These are phyloP conservation scores for Phalanger gymnotis DNA, from an alignment of 2,797 vertebrate species.

Conservation along the genomic window DNA sequence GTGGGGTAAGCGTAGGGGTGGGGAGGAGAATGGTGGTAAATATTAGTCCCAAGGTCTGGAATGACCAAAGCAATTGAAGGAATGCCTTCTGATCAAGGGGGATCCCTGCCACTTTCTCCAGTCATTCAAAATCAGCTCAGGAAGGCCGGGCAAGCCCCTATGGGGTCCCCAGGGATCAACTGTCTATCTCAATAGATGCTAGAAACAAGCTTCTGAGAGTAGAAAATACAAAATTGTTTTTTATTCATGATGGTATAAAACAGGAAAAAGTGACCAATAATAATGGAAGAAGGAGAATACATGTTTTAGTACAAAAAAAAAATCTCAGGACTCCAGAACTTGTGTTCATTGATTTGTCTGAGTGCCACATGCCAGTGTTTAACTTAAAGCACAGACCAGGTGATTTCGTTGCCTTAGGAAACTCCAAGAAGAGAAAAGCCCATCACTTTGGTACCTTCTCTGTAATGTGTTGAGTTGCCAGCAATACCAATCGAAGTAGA, in stretches of 20 bases:
- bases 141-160: not conserved
- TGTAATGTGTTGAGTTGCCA: not conserved
- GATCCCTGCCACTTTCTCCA: not conserved
- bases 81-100: not conserved
- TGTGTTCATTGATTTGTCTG: not conserved
- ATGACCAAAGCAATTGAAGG: not conserved
- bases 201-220: not conserved
- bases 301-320: not conserved
- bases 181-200: not conserved
- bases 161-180: not conserved
- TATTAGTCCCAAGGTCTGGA: not conserved
- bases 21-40: not conserved
- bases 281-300: not conserved
- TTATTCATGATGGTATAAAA: not conserved
- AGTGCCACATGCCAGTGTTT: not conserved
- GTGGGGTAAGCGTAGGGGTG: not conserved
- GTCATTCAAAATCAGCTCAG: not conserved
- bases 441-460: not conserved
- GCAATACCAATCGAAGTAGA: not conserved
- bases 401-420: not conserved
- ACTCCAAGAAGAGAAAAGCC: not conserved
- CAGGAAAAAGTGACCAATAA: not conserved
- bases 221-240: not conserved
- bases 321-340: not conserved
- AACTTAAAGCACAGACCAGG: not conserved